Evolutionary conservation across 2,888 invertebrate species (phyloP), one percentile per base, ranked within the genome.

Genomic region (Dasysyrphus tricinctus): DNA sequence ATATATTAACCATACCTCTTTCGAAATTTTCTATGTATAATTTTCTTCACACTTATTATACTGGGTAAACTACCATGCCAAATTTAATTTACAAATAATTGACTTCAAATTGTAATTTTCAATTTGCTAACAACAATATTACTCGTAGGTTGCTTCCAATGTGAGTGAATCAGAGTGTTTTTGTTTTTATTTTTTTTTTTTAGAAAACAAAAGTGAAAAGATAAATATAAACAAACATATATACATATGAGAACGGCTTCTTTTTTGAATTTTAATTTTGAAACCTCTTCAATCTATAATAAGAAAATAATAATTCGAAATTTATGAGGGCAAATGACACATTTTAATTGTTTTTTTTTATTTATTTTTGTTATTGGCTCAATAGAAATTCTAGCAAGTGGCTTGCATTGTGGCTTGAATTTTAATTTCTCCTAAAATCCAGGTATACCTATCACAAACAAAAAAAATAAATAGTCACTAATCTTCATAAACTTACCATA

Each of bases 401-500:
- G 3, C n/a, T 29, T 8, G 5, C 14, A 8, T 6, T 69, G 54
- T 54, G 69, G 1, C 16, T 54, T 24, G 69, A 69, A 69, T 69
- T 29, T 54, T 24, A 69, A 69, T 51, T 39, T 39, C 6, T 19
- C 42, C 16, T 19, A 16, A 57, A 14, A 4, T 7, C 32, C 24
- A 24, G 24, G 24, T 24, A 3, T 24, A n/a, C n/a, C n/a, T n/a
- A 24, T 24, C 24, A 24, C 24, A 24, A 24, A 24, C 24, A 32
- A 32, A 7, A 32, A 32, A 32, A 32, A n/a, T n/a, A n/a, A n/a
- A n/a, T n/a, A n/a, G n/a, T n/a, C 5, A 32, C 16, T 37, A 16
- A 11, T 54, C 12, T 16, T 42, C 57, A 56, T 56, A 49, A 24
- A 85, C 84, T 85, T 73, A 85, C 84, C 84, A 61, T 42, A 80